Evolutionary conservation across 2,888 invertebrate species (phyloP).

Genomic region (Leptinotarsa rubiginosa): DNA sequence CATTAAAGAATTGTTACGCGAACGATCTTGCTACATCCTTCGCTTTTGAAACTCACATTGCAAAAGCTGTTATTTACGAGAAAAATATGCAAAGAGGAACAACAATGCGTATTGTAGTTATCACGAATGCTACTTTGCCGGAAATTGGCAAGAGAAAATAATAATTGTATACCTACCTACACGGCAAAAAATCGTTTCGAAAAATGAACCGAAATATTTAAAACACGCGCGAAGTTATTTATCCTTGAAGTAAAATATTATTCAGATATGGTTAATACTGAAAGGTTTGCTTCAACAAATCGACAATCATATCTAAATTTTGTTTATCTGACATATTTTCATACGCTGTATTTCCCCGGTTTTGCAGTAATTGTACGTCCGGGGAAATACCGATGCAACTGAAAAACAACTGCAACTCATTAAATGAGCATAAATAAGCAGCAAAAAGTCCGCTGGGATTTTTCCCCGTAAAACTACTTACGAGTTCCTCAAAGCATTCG

Average conservation of each 20-base stretch:
- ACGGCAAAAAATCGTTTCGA: background rate
- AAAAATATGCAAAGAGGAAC: constrained; percentile 30
- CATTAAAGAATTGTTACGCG: background rate
- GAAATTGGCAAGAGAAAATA: constrained; percentile 6
- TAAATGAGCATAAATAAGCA: too few relatives aligned
- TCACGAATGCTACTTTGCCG: constrained; percentile 7
- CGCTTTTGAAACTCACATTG: constrained; percentile 33
- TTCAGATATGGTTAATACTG: too few relatives aligned
- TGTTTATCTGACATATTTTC: background rate
- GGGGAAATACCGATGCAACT: background rate
- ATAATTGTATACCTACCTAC: background rate
- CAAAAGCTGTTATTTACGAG: constrained; percentile 36
- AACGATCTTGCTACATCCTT: constrained; percentile 38
- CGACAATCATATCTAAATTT: too few relatives aligned
- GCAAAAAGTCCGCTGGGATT: too few relatives aligned
- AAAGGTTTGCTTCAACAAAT: too few relatives aligned
- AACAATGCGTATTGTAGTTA: constrained; percentile 15
- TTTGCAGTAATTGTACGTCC: background rate
- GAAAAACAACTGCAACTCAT: too few relatives aligned
- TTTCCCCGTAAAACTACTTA: background rate
- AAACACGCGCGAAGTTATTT: too few relatives aligned
- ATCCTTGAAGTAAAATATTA: too few relatives aligned
- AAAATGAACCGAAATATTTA: background rate
- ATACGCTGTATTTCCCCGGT: background rate
- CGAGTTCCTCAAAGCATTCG: too few relatives aligned